These are phyloP conservation scores for Gobiocypris rarus DNA, from an alignment of 2,113 vertebrate species.

Conservation along the genomic window DNA sequence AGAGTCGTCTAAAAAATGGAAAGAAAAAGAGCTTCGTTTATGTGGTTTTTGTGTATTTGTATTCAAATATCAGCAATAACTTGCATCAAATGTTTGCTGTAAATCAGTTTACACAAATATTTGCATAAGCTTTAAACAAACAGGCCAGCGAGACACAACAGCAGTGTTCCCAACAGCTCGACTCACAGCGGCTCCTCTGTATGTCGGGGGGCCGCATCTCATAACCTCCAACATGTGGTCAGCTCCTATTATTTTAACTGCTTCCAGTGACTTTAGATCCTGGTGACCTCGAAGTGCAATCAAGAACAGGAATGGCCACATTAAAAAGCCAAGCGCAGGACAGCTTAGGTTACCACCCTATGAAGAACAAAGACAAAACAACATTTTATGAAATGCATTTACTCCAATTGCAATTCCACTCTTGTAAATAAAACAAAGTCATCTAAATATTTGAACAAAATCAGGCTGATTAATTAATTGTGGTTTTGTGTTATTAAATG, in stretches of 20 bases:
- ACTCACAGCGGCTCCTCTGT: not conserved
- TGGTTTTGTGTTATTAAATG: not conserved
- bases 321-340: constrained; percentile 79
- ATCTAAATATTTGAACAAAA: constrained; percentile 20
- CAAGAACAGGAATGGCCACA: constrained; percentile 77
- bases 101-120: constrained; percentile 33
- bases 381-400: constrained; percentile 12
- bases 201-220: constrained; percentile 68
- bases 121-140: not conserved
- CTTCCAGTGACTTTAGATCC: constrained; percentile 89
- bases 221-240: constrained; percentile 79
- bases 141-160: constrained; percentile 29
- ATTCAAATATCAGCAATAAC: constrained; percentile 34
- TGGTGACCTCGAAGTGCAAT: constrained; percentile 84
- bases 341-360: constrained; percentile 79
- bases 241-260: constrained; percentile 86
- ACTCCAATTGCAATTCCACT: not conserved
- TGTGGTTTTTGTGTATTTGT: constrained; percentile 5
- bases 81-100: constrained; percentile 34
- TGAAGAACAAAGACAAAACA: constrained; percentile 35
- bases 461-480: not conserved
- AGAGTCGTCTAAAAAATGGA: constrained; percentile 9
- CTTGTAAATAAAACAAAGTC: not conserved
- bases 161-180: not conserved
- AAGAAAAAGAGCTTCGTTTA: not conserved